Base-by-base conservation (phyloP, 2,113 vertebrate genomes). In the Callospermophilus lateralis region DNA sequence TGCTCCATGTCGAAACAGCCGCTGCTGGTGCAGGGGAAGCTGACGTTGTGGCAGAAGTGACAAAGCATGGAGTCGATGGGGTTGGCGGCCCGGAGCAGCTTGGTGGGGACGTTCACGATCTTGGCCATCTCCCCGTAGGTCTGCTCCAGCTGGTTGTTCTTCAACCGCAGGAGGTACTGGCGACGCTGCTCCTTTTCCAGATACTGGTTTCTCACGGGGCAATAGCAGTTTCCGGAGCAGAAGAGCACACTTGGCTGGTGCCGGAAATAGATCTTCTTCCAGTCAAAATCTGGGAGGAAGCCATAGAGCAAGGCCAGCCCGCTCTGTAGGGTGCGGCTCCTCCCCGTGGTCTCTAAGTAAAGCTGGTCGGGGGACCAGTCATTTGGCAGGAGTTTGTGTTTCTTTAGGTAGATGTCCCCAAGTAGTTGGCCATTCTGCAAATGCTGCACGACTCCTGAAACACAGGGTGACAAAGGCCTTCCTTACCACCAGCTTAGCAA, bases 181-280 rank as follows among this genome's bases (percentile, higher is more conserved):
- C 99, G 99, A 73, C 98, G 98, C 98, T 99, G 99, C 84, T 99
- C 99, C 93, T 99, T 99, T 68, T 99, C 99, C 11, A 99, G 98
- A 95, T 99, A 99, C 84, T 99, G 98, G 98, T 99, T 99, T 73
- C 99, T 98, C 96, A 99, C 98, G 0, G 99, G 99, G 95, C 99
- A 99, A 89, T 99, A 99, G 0, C 99, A 99, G 93, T 98, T 98
- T 6, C 99, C 98, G 1, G 99, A 99, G 80, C 99, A 99, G 98
- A 99, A 99, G 48, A 99, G 98, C 9, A 99, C 99, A 96, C 99
- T 99, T 98, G 99, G 99, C 98, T 99, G 99, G 97, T 99, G 99
- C 79, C 97, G 98, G 65, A 99, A 98, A 0, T 98, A 99, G 73
- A 99, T 96, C 95, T 99, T 99, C 17, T 98, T 98, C 99, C 99